Percentiles rank a stretch among this genome's conserved stretches.
Conservation (phyloP, 2,113 vertebrate genomes). For the Pelvicachromis taeniatus region DNA sequence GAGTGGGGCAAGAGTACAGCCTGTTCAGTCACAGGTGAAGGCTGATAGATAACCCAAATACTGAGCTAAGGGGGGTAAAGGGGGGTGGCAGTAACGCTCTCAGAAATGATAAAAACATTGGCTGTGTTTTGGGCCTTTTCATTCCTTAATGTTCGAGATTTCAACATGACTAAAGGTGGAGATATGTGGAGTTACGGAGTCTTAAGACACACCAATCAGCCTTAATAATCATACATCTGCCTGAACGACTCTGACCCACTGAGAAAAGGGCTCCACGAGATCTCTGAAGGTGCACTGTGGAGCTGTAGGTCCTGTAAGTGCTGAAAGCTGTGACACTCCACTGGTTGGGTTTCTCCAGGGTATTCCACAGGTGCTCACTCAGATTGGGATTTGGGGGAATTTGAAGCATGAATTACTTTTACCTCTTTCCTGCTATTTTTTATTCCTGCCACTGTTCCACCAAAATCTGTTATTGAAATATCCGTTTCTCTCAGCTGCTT, state of each 20-base stretch:
- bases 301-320: neutral
- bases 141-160: neutral
- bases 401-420: neutral
- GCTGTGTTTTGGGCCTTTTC: neutral
- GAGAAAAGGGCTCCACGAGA: neutral
- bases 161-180: neutral
- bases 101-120: neutral
- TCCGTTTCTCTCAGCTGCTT: neutral
- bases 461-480: neutral
- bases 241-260: neutral
- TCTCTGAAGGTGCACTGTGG: neutral
- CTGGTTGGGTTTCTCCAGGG: neutral
- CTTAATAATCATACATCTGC: neutral
- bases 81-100: neutral
- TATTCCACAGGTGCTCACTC: neutral
- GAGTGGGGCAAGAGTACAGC: constrained; percentile 25
- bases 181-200: neutral
- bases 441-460: neutral
- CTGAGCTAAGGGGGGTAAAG: neutral
- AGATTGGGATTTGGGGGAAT: neutral
- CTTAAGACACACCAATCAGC: neutral
- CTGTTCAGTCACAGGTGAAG: constrained; percentile 56
- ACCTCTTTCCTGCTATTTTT: neutral
- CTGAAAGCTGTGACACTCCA: neutral
- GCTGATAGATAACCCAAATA: constrained; percentile 33